A percentile compares a stretch with the other conserved stretches of the same genome.
Conservation (phyloP, 1,140 invertebrate genomes). For the Diprion similis region DNA sequence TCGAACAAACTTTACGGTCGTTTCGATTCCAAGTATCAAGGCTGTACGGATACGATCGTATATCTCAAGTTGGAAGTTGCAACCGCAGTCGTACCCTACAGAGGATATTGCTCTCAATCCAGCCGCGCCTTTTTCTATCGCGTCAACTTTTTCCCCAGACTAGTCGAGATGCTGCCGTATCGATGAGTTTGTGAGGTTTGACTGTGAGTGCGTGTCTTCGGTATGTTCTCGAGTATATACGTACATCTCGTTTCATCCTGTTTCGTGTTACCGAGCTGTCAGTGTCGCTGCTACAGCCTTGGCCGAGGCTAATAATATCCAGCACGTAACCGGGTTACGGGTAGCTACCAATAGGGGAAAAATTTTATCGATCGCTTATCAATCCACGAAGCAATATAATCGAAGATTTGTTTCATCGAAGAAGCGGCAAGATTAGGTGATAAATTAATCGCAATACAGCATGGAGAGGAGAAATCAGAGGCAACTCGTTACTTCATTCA, state of each 20-base stretch:
- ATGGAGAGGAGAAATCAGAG: too few relatives aligned
- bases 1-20: background rate
- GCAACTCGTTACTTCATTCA: too few relatives aligned
- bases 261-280: background rate
- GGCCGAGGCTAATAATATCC: slow-evolving; percentile 7
- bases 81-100: slow-evolving; percentile 1
- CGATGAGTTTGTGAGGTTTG: background rate
- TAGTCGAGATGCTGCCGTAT: background rate
- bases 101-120: slow-evolving; percentile 5
- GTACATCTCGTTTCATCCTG: background rate
- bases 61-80: background rate
- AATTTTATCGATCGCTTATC: background rate
- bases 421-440: background rate
- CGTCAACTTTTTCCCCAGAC: background rate
- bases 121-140: background rate
- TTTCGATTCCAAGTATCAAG: background rate
- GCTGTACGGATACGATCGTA: background rate
- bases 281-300: slow-evolving; percentile 1
- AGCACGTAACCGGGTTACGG: background rate
- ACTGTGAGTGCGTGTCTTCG: background rate
- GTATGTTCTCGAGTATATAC: background rate
- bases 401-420: background rate
- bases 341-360: background rate
- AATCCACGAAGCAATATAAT: background rate
- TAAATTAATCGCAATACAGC: too few relatives aligned